These are phyloP conservation scores for Callitettix versicolor DNA, from an alignment of 1,140 invertebrate genomes.

Conservation along the genomic window DNA sequence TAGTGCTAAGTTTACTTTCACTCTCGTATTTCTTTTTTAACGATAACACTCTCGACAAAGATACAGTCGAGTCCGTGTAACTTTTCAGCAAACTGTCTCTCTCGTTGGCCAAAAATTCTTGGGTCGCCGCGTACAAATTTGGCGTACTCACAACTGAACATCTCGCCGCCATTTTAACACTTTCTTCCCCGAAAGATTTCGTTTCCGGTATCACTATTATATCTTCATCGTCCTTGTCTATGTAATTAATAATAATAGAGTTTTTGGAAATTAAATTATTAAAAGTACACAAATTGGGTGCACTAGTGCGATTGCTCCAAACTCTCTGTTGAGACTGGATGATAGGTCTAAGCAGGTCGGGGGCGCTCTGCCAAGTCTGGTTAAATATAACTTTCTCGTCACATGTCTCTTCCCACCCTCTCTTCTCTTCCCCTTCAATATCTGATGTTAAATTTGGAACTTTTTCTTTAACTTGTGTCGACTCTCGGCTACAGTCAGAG, in stretches of 20 bases:
- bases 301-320: background rate
- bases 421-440: conserved; percentile 1
- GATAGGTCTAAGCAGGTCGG: conserved; percentile 22
- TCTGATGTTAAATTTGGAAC: too few relatives aligned
- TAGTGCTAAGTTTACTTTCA: conserved; percentile 18
- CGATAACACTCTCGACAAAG: conserved; percentile 21
- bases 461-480: conserved; percentile 8
- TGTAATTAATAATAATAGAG: conserved; percentile 14
- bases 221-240: conserved; percentile 18
- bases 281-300: conserved; percentile 6
- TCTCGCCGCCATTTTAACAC: conserved; percentile 22
- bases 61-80: conserved; percentile 17
- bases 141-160: conserved; percentile 46
- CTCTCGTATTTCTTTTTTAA: conserved; percentile 23
- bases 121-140: conserved; percentile 39
- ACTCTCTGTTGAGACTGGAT: conserved; percentile 4
- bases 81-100: conserved; percentile 4
- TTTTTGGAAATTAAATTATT: conserved; percentile 4
- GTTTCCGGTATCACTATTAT: conserved; percentile 15
- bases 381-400: conserved; percentile 27
- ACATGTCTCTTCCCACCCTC: conserved; percentile 7
- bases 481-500: conserved; percentile 7
- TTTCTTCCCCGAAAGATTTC: conserved; percentile 15
- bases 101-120: conserved; percentile 29
- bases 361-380: conserved; percentile 26